These are phyloP conservation scores for Acleris laterana DNA, from an alignment of 2,888 invertebrate species.

Conservation along the genomic window DNA sequence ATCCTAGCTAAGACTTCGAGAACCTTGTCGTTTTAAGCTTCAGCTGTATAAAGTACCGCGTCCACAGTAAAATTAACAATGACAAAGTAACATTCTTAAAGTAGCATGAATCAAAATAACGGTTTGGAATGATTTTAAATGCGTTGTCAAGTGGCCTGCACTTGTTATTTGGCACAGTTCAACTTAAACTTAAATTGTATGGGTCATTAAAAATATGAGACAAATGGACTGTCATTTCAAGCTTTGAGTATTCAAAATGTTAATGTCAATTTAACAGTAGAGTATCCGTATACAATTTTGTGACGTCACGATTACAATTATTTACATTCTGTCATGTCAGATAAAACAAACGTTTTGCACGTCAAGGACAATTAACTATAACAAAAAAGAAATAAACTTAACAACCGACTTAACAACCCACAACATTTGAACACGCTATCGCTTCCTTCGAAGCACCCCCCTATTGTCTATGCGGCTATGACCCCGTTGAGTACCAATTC, in stretches of 20 bases:
- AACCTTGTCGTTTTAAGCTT: conserved; percentile 24
- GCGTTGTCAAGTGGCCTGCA: conserved; percentile 38
- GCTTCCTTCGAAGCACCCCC: conserved; percentile 37
- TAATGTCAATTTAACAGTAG: conserved; percentile 24
- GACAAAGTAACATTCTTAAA: conserved; percentile 23
- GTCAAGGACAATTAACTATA: conserved; percentile 44
- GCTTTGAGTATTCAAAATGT: conserved; percentile 33
- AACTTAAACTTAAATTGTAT: conserved; percentile 27
- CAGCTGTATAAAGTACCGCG: conserved; percentile 13
- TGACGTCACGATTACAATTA: conserved; percentile 40
- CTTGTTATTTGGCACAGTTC: conserved; percentile 40
- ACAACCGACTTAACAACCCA: conserved; percentile 46
- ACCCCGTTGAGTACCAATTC: conserved; percentile 91
- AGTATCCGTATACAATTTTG: conserved; percentile 64
- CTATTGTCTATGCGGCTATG: conserved; percentile 82
- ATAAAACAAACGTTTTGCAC: conserved; percentile 21
- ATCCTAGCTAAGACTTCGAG: conserved; percentile 44
- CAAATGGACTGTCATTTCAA: conserved; percentile 18
- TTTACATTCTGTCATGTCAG: conserved; percentile 38
- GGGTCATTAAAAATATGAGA: conserved; percentile 15
- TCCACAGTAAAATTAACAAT: conserved; percentile 12
- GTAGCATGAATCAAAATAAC: conserved; percentile 17
- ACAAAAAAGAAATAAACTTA: conserved; percentile 57
- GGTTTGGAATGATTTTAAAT: conserved; percentile 35
- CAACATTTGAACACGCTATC: conserved; percentile 41